Percentiles rank a stretch among this genome's conserved stretches.
Evolutionary conservation across 2,888 invertebrate species (phyloP).

Genomic region (Ormyrus rosae): DNA sequence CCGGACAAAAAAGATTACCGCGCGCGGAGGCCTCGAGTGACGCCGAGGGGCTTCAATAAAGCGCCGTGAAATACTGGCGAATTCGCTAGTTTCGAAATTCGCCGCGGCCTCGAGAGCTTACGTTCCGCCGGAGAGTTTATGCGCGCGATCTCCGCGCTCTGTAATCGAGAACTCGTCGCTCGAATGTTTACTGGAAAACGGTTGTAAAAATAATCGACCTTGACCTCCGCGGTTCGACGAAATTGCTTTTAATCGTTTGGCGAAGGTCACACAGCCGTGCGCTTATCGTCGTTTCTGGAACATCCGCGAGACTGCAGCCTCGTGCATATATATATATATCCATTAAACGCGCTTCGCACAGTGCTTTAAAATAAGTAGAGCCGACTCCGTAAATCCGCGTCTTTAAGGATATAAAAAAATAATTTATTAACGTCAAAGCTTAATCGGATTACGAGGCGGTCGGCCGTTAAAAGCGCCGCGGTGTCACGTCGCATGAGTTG

Average conservation of each 20-base stretch:
- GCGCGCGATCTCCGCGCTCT: neutral
- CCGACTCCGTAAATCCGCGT: conserved; percentile 43
- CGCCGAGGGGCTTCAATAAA: conserved; percentile 26
- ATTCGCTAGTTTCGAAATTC: conserved; percentile 22
- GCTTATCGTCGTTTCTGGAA: too few relatives aligned
- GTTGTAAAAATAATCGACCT: too few relatives aligned
- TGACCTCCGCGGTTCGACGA: too few relatives aligned
- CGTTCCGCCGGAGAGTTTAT: neutral
- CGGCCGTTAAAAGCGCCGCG: conserved; percentile 65
- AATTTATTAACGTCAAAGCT: conserved; percentile 55
- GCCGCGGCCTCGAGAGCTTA: neutral
- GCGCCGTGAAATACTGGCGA: conserved; percentile 36
- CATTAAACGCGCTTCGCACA: too few relatives aligned
- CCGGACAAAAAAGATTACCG: conserved; percentile 21
- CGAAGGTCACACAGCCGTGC: too few relatives aligned
- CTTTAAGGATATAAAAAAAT: conserved; percentile 46
- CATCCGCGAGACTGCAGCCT: too few relatives aligned
- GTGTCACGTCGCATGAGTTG: conserved; percentile 65
- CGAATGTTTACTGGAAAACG: too few relatives aligned
- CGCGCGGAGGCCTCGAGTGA: neutral
- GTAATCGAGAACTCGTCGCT: too few relatives aligned
- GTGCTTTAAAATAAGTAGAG: conserved; percentile 32
- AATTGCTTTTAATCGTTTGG: too few relatives aligned
- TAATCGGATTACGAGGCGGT: conserved; percentile 56
- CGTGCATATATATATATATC: too few relatives aligned